These are phyloP conservation scores for Anabas testudineus DNA, from an alignment of 2,797 vertebrate species.

Conservation along the genomic window DNA sequence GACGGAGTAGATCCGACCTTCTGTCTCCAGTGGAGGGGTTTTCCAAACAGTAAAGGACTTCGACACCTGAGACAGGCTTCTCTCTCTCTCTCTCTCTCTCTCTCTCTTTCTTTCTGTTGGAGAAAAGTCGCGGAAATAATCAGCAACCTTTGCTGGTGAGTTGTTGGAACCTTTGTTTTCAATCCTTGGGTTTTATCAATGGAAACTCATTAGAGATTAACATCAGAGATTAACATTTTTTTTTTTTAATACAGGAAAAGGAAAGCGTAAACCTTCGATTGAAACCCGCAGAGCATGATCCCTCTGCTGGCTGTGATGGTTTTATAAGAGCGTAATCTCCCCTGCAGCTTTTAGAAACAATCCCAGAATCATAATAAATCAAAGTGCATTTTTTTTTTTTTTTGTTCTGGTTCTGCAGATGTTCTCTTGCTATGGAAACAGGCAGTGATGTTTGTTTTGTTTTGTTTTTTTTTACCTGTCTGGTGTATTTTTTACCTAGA, in stretches of 20 bases:
- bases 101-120: not conserved
- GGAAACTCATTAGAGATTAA: too few relatives aligned
- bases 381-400: not conserved
- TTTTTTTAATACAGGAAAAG: too few relatives aligned
- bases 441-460: not conserved
- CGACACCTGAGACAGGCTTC: not conserved
- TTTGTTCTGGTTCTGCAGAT: not conserved
- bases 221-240: not conserved
- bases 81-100: not conserved
- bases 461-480: not conserved
- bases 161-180: not conserved
- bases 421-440: not conserved
- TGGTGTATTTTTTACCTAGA: not conserved
- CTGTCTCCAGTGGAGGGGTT: not conserved
- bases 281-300: not conserved
- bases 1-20: constrained; percentile 10
- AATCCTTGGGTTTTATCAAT: not conserved
- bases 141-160: constrained; percentile 39
- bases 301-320: not conserved
- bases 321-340: constrained; percentile 1
- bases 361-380: not conserved
- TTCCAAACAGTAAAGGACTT: not conserved
- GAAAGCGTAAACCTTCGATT: not conserved
- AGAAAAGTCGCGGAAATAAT: not conserved
- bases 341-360: constrained; percentile 5